A percentile compares a stretch with the other conserved stretches of the same genome.
phyloP scores from a whole-genome alignment of 2,888 invertebrate species.

The Keiferia lycopersicella region DNA sequence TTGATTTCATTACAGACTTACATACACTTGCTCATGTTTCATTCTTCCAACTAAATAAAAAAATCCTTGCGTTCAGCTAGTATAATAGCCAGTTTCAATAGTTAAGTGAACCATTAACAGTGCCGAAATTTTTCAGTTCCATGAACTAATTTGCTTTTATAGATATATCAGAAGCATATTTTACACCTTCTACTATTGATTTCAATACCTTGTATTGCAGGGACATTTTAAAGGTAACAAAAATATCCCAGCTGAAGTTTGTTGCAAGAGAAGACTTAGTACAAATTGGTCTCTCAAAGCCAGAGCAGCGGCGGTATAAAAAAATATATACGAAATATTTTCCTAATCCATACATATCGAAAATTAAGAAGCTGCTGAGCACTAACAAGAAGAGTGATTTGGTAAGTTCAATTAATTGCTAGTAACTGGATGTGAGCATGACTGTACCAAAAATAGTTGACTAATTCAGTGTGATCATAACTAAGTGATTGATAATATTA shows the following conservation, averaged over 20 bases:
- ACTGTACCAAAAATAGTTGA: too few species aligned
- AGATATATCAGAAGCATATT: not conserved
- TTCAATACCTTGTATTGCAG: constrained; percentile 71
- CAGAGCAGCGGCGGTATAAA: constrained; percentile 96
- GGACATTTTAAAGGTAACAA: constrained; percentile 93
- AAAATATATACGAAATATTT: constrained; percentile 97
- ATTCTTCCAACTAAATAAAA: too few species aligned
- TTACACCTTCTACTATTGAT: not conserved
- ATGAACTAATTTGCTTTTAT: not conserved
- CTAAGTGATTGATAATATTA: too few species aligned
- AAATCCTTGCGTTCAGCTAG: too few species aligned
- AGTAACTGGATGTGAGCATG: too few species aligned
- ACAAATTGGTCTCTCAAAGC: constrained; percentile 95
- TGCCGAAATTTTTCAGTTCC: too few species aligned
- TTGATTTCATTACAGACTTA: too few species aligned
- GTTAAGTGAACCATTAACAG: too few species aligned
- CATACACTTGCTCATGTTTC: too few species aligned
- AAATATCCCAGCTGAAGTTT: constrained; percentile 95
- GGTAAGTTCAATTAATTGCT: constrained; percentile 53
- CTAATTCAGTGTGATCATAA: too few species aligned
- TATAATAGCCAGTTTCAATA: too few species aligned
- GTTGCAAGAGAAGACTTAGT: constrained; percentile 95
- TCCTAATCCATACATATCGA: constrained; percentile 95
- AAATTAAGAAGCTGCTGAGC: constrained; percentile 91
- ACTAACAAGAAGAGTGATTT: constrained; percentile 80